Base-by-base conservation (phyloP, 2,888 invertebrate genomes). In the Cerastoderma edule region DNA sequence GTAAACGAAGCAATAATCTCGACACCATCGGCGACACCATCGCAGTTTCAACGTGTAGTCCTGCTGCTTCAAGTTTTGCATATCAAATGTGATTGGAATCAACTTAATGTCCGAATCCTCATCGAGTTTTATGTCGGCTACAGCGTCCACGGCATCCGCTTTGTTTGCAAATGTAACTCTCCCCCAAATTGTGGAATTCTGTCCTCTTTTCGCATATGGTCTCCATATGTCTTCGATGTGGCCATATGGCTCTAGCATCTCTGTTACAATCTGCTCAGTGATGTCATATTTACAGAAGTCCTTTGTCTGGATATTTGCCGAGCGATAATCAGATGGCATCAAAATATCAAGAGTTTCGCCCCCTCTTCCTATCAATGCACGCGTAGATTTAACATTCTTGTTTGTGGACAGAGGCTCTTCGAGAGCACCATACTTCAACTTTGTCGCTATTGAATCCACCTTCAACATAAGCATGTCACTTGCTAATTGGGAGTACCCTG, bases 281-380 rank as follows among this genome's bases (percentile, higher is more conserved):
- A 76, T 4, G 0, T 65, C 66, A 83, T 63, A 6, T 35, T 60
- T 27, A 64, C 65, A 33, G n/a, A 33, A 33, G 16, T 70, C 67
- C 8, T 79, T 70, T 22, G 67, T 74, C 10, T 69, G 80, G 33
- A 88, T 75, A 28, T 83, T 72, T 27, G 87, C 69, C 30, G 83
- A 74, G 46, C 84, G 83, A 72, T 77, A 88, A 54, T 89, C 79
- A 32, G 84, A 35, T 39, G 88, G 85, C 84, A 86, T 84, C 27
- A 89, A 76, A 5, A 89, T 50, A 13, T 82, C 77, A n/a, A 64
- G 65, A 4, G 84, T 80, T 33, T 67, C 63, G 24, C 83, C 88
- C 3, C 89, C 89, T 19, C 68, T 67, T 10, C 86, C 83, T 30
- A 89, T 50, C 3, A 88, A 54, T n/a, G 79, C 87, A 32, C 85